These are phyloP conservation scores for Eurystomus gularis DNA, from an alignment of 2,113 vertebrate genomes.

Conservation along the genomic window DNA sequence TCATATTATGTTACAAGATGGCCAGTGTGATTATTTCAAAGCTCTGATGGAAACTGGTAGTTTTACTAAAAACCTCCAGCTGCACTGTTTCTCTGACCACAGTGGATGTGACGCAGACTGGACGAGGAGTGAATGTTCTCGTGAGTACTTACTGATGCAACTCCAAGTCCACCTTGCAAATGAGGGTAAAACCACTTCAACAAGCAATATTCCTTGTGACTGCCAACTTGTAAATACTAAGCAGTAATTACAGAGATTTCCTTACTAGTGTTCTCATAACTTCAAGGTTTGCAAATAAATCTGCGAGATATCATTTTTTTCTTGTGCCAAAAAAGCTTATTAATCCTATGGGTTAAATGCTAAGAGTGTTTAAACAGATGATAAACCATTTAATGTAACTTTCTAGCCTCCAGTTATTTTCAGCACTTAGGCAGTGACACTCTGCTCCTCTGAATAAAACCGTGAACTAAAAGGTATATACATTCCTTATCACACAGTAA, in stretches of 20 bases:
- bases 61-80: neutral
- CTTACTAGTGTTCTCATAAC: neutral
- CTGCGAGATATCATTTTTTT: neutral
- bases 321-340: slow-evolving; percentile 19
- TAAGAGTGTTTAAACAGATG: slow-evolving; percentile 43
- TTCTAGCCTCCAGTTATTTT: slow-evolving; percentile 28
- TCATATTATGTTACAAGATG: neutral
- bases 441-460: neutral
- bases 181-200: neutral
- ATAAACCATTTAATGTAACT: slow-evolving; percentile 31
- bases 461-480: neutral
- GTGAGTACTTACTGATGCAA: neutral
- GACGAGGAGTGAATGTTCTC: neutral
- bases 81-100: neutral
- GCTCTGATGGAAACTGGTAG: neutral
- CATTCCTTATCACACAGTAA: neutral
- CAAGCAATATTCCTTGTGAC: neutral
- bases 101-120: neutral
- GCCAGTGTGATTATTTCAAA: neutral
- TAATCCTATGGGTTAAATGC: slow-evolving; percentile 34
- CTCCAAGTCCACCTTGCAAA: neutral
- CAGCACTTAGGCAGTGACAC: neutral
- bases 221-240: neutral
- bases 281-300: slow-evolving; percentile 38
- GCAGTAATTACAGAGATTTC: slow-evolving; percentile 4